Evolutionary conservation across 1,140 invertebrate species (phyloP).

Genomic region (Homalodisca vitripennis): DNA sequence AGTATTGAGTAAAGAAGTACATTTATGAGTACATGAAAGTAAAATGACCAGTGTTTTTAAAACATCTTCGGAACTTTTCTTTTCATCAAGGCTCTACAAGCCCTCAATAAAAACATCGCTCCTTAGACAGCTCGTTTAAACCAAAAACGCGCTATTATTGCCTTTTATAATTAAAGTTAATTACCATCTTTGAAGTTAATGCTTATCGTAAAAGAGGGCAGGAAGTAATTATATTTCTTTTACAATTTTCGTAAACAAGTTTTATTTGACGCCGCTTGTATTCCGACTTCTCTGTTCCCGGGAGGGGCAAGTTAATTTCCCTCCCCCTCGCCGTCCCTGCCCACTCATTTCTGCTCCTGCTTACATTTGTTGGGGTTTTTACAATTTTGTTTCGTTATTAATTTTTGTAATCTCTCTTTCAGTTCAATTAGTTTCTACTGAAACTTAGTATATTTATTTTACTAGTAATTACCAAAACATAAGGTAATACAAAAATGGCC

Average conservation of each 20-base stretch:
- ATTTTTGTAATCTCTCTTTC: no score
- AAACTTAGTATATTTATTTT: no score
- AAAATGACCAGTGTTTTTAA: no score
- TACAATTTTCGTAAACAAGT: constrained; percentile 24
- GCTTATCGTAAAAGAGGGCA: constrained; percentile 7
- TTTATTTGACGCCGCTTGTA: constrained; percentile 18
- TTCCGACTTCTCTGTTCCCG: not conserved
- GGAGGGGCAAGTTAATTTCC: not conserved
- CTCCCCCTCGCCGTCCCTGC: not conserved
- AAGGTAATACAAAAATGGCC: no score
- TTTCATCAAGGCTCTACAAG: constrained; percentile 4
- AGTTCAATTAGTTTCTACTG: no score
- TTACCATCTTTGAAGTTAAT: constrained; percentile 19
- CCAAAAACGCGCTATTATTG: constrained; percentile 4
- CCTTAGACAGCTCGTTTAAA: not conserved
- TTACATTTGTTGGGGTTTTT: not conserved
- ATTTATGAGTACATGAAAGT: no score
- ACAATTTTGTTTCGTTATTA: not conserved
- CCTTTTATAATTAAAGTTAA: constrained; percentile 18
- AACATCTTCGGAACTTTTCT: no score
- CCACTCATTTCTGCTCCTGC: constrained; percentile 4
- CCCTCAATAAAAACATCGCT: not conserved
- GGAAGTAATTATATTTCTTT: constrained; percentile 24
- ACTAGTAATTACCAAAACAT: no score
- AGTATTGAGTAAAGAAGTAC: no score